phyloP scores from a whole-genome alignment of 1,140 invertebrate genomes.

The fruit fly (Drosophila melanogaster) region DNA sequence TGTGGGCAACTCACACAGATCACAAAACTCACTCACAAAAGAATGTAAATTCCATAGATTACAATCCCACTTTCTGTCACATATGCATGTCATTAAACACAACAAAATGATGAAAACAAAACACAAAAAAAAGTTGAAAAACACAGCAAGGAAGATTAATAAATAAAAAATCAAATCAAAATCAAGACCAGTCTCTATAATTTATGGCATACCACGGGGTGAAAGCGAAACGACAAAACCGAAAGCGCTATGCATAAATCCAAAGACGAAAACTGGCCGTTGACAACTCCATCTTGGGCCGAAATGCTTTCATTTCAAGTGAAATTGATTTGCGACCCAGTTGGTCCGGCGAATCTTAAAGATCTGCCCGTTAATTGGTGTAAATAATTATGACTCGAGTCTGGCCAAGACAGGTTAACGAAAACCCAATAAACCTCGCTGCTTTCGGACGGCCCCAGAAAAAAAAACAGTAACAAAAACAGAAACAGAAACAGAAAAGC shows the following conservation, averaged over 20 bases:
- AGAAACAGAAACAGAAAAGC: constrained; percentile 5
- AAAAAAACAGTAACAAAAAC: background rate
- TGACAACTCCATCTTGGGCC: constrained; percentile 69
- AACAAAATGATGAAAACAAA: constrained; percentile 58
- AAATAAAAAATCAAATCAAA: constrained; percentile 83
- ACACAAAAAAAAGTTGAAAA: constrained; percentile 44
- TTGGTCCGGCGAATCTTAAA: constrained; percentile 68
- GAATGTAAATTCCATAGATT: constrained; percentile 76
- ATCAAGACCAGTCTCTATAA: constrained; percentile 64
- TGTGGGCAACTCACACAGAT: constrained; percentile 58
- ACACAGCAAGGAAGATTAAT: constrained; percentile 68
- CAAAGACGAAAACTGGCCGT: constrained; percentile 42
- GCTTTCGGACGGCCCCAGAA: constrained; percentile 56
- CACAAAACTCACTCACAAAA: constrained; percentile 65
- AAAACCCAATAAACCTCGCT: constrained; percentile 55
- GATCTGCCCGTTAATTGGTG: constrained; percentile 65
- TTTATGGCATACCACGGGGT: constrained; percentile 56
- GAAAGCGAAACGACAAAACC: constrained; percentile 64
- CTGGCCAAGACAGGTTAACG: constrained; percentile 55
- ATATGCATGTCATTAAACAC: constrained; percentile 83
- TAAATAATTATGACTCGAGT: constrained; percentile 72
- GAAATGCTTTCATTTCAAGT: constrained; percentile 77
- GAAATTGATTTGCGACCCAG: constrained; percentile 81
- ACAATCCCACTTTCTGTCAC: constrained; percentile 72
- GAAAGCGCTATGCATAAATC: constrained; percentile 68